These are phyloP conservation scores for Coenonympha arcania DNA, from an alignment of 2,888 invertebrate species.

Conservation along the genomic window DNA sequence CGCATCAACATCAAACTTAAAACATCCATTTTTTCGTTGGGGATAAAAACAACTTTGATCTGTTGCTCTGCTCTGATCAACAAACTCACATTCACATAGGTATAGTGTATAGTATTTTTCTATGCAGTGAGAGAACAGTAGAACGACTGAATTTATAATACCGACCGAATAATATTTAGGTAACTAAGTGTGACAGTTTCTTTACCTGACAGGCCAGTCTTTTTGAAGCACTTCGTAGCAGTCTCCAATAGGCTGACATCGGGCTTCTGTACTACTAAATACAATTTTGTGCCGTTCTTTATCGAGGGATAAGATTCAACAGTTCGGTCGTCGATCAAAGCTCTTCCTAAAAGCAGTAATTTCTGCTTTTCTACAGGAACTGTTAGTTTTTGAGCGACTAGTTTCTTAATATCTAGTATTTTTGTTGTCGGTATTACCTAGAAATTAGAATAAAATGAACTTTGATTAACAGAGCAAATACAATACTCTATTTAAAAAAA, in stretches of 20 bases:
- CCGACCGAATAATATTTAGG: no score
- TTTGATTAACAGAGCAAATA: no score
- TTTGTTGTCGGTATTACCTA: constrained; percentile 74
- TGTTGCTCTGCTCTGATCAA: no score
- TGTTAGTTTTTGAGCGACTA: constrained; percentile 76
- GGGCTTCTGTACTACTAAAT: constrained; percentile 80
- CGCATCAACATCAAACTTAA: no score
- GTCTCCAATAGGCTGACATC: constrained; percentile 76
- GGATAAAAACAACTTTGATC: no score
- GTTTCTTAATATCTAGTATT: constrained; percentile 79
- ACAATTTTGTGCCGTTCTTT: constrained; percentile 82
- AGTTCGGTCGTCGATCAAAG: constrained; percentile 80
- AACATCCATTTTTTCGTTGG: no score
- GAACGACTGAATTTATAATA: no score
- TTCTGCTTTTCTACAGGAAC: constrained; percentile 81
- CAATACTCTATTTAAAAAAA: no score
- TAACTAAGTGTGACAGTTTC: no score
- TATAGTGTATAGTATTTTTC: no score
- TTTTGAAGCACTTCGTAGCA: constrained; percentile 74
- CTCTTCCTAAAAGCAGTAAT: constrained; percentile 79
- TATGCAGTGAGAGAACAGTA: no score
- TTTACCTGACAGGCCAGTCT: constrained; percentile 74
- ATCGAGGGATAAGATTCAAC: constrained; percentile 80
- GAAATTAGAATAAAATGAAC: constrained; percentile 28
- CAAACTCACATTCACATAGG: no score